Base-by-base conservation (phyloP, 2,888 invertebrate species). In the Drepanosiphum platanoidis region DNA sequence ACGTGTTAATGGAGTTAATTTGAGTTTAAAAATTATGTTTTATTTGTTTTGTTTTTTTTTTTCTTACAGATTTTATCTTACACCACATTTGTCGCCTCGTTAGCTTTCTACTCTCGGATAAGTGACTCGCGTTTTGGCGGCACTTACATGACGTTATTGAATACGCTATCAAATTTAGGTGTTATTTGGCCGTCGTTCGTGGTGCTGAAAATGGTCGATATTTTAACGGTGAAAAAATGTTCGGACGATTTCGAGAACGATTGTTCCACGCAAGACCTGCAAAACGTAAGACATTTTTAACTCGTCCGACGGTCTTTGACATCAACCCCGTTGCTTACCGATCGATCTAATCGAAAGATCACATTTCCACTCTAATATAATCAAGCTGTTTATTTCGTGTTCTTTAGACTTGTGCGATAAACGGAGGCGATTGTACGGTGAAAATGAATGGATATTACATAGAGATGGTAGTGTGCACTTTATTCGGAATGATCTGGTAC, bases 81-180 rank as follows among this genome's bases (percentile, higher is more conserved):
- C 90, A 94, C 96, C 89, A 98, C 99, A 97, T 99, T 97, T 90
- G 98, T 99, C 8, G 94, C 98, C 0, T 93, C 95, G 86, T 98
- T 99, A 98, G 96, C 98, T 15, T 99, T 99, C 91, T 97, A 96
- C 90, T 99, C 99, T 0, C 95, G 96, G 90, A 94, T 99, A 78
- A 98, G 98, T 87, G 99, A 99, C 90, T 97, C 98, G 0, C 92
- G 94, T 0, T 96, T 99, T 0, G 99, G 99, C 4, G 98, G 99
- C 7, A 99, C 99, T 0, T 99, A 99, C 90, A 99, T 99, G 99
- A 99, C 99, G 0, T 91, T 99, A 78, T 91, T 99, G 27, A 99
- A 99, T 90, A 99, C 99, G 0, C 92, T 99, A 32, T 93, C 94
- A 75, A 99, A 99, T 91, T 92, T 99, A 86, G 99, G 99, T 18